Percentiles rank a stretch among this genome's conserved stretches.
These are phyloP conservation scores for Xenus cinereus DNA, from an alignment of 2,113 vertebrate genomes.

Conservation along the genomic window DNA sequence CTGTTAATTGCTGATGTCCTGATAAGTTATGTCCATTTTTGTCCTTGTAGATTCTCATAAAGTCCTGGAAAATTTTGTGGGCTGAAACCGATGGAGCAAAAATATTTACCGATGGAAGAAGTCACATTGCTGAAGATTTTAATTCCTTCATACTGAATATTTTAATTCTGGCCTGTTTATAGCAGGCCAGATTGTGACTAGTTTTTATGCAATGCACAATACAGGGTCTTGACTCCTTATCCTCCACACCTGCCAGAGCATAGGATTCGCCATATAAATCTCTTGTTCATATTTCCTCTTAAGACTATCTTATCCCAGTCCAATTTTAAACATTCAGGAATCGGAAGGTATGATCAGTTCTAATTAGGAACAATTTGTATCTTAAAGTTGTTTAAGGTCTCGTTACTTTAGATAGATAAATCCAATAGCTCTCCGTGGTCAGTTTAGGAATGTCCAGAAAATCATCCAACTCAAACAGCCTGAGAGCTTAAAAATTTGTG, in stretches of 20 bases:
- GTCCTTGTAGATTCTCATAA: neutral
- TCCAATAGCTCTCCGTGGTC: neutral
- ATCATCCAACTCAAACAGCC: slow-evolving; percentile 19
- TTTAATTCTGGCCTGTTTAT: neutral
- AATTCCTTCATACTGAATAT: neutral
- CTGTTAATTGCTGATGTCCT: neutral
- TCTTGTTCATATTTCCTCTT: neutral
- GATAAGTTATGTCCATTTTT: neutral
- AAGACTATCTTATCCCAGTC: neutral
- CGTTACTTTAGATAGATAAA: neutral
- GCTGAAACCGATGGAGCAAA: neutral
- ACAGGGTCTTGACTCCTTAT: neutral
- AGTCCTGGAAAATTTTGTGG: neutral
- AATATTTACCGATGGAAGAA: neutral
- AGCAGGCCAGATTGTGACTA: neutral
- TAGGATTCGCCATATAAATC: neutral
- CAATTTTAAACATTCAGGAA: neutral
- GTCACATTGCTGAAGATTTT: neutral
- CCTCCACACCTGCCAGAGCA: neutral
- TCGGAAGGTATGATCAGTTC: neutral
- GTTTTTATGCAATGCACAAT: neutral
- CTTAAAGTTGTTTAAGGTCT: neutral
- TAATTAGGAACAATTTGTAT: neutral
- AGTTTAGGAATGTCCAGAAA: neutral
- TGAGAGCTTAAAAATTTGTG: neutral